A percentile compares a stretch with the other conserved stretches of the same genome.
These are phyloP conservation scores for Ascidia mentula DNA, from an alignment of 23 tunicate species.

Conservation along the genomic window DNA sequence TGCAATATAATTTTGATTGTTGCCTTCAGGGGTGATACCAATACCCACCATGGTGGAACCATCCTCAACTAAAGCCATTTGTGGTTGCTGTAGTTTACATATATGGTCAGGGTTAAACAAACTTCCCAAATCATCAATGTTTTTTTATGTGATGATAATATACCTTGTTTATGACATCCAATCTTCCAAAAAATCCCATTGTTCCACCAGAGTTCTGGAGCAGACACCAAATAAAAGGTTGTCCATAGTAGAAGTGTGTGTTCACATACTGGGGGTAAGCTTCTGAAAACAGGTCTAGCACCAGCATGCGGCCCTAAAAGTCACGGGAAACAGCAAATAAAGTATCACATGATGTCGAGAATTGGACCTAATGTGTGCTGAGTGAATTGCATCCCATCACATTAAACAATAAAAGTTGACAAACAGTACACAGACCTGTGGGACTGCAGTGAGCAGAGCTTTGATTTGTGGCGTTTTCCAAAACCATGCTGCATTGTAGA, in stretches of 20 bases:
- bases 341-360: not conserved
- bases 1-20: slow-evolving; percentile 78
- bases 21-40: slow-evolving; percentile 95
- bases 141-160: not conserved
- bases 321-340: not conserved
- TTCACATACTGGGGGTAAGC: slow-evolving; percentile 50
- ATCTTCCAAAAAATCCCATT: slow-evolving; percentile 83
- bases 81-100: slow-evolving; percentile 33
- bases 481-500: slow-evolving; percentile 53
- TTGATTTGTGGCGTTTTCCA: slow-evolving; percentile 78
- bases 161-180: slow-evolving; percentile 66
- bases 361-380: not conserved
- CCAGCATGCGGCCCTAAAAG: slow-evolving; percentile 67
- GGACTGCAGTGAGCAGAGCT: slow-evolving; percentile 83
- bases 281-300: slow-evolving; percentile 90
- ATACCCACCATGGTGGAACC: slow-evolving; percentile 97
- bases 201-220: slow-evolving; percentile 92
- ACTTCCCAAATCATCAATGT: not conserved
- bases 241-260: slow-evolving; percentile 79
- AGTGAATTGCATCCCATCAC: not conserved
- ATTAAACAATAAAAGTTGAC: not conserved
- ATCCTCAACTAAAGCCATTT: slow-evolving; percentile 24
- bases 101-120: not conserved
- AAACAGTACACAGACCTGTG: slow-evolving; percentile 30
- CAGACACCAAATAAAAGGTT: slow-evolving; percentile 99